These are phyloP conservation scores for Andrena praecox DNA, from an alignment of 2,888 invertebrate species.

Conservation along the genomic window DNA sequence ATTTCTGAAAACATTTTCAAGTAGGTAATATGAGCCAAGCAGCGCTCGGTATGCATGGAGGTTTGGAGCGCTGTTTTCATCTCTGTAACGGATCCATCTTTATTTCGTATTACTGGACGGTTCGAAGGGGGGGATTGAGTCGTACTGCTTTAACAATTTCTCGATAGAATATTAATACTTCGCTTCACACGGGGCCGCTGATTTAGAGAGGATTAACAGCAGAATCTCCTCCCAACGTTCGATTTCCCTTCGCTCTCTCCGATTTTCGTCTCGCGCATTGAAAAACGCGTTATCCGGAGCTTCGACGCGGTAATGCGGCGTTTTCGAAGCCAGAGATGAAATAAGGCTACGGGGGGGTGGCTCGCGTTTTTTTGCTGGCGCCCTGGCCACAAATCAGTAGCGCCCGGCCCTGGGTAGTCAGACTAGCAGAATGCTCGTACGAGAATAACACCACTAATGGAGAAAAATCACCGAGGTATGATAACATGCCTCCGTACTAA, in stretches of 20 bases:
- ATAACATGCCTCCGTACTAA: slow-evolving; percentile 73
- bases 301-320: slow-evolving; percentile 27
- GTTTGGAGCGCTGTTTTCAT: no score
- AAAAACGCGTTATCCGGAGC: slow-evolving; percentile 20
- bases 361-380: slow-evolving; percentile 58
- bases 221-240: background rate
- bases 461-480: slow-evolving; percentile 74
- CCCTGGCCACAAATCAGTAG: slow-evolving; percentile 68
- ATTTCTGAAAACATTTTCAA: background rate
- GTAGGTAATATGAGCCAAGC: background rate
- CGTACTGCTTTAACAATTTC: no score
- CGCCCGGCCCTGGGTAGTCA: slow-evolving; percentile 57
- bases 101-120: no score
- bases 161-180: background rate
- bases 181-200: background rate
- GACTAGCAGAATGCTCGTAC: slow-evolving; percentile 60
- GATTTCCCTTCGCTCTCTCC: slow-evolving; percentile 11
- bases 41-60: background rate
- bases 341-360: slow-evolving; percentile 42
- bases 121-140: no score
- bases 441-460: slow-evolving; percentile 71
- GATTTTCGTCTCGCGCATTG: slow-evolving; percentile 3
- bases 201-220: background rate
- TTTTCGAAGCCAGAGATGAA: slow-evolving; percentile 38
- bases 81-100: no score